Percentiles rank a stretch among this genome's conserved stretches.
phyloP scores from a whole-genome alignment of 2,888 invertebrate species.

The Furcula furcula region DNA sequence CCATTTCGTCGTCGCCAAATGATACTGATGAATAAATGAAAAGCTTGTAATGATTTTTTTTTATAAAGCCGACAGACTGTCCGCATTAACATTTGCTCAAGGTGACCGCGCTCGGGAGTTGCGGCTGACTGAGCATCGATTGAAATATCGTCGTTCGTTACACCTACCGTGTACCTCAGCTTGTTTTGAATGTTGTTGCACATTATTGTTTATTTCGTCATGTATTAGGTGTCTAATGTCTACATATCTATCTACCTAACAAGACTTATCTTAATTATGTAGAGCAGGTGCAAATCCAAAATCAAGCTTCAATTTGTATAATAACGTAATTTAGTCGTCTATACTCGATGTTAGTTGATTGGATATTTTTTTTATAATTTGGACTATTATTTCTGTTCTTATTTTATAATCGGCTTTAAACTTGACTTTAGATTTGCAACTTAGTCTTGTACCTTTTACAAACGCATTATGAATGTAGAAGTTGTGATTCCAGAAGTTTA shows the following conservation, averaged over 20 bases:
- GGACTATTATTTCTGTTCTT: too few relatives aligned
- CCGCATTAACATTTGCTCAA: conserved; percentile 77
- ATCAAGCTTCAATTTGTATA: background rate
- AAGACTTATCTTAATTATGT: background rate
- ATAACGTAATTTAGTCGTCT: background rate
- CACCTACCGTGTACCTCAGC: conserved; percentile 47
- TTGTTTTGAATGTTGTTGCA: conserved; percentile 41
- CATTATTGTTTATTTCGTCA: conserved; percentile 27
- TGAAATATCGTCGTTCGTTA: conserved; percentile 53
- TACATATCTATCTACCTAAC: conserved; percentile 10
- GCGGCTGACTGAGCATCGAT: conserved; percentile 75
- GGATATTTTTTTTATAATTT: too few relatives aligned
- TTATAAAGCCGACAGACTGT: conserved; percentile 59
- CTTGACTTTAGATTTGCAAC: too few relatives aligned
- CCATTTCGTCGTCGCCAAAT: conserved; percentile 42
- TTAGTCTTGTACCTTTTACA: too few relatives aligned
- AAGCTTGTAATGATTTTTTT: conserved; percentile 58
- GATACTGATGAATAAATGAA: conserved; percentile 53
- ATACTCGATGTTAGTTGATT: too few relatives aligned
- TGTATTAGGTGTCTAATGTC: conserved; percentile 20
- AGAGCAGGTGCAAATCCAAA: background rate
- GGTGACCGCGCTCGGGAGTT: conserved; percentile 73
- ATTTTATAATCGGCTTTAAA: too few relatives aligned
- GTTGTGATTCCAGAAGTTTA: too few relatives aligned
- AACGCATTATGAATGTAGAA: too few relatives aligned